phyloP scores from a whole-genome alignment of 2,797 vertebrate genomes.

The Cyprinodon diabolis region DNA sequence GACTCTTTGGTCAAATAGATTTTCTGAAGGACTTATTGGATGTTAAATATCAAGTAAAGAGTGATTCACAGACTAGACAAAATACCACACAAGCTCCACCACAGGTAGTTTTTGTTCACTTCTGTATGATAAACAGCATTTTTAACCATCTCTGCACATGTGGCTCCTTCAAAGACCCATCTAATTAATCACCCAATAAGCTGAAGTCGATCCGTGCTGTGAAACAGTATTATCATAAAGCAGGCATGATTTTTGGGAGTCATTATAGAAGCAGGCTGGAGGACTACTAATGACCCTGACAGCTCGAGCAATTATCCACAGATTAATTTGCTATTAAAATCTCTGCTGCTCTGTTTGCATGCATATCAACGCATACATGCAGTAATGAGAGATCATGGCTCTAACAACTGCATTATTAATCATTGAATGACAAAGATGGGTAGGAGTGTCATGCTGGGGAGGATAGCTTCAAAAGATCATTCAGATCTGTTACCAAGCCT shows the following conservation, averaged over 20 bases:
- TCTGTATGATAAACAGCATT: neutral
- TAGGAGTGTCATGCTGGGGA: conserved; percentile 27
- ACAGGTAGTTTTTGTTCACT: conserved; percentile 18
- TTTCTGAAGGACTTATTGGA: neutral
- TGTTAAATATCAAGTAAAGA: neutral
- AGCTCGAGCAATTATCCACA: conserved; percentile 57
- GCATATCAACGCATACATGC: conserved; percentile 41
- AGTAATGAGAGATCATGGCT: conserved; percentile 56
- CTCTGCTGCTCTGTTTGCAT: conserved; percentile 46
- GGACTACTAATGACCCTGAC: conserved; percentile 63
- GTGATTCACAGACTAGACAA: conserved; percentile 1
- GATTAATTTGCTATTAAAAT: conserved; percentile 62
- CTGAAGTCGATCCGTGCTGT: conserved; percentile 30
- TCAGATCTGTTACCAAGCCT: conserved; percentile 46
- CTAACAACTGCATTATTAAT: conserved; percentile 57
- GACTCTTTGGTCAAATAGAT: neutral
- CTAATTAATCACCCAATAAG: conserved; percentile 40
- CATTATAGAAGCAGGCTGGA: conserved; percentile 52
- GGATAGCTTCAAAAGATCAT: conserved; percentile 51
- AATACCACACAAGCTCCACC: conserved; percentile 2
- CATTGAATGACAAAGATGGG: conserved; percentile 45
- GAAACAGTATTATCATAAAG: conserved; percentile 42
- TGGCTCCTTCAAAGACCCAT: conserved; percentile 14
- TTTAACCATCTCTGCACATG: conserved; percentile 6
- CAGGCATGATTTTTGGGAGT: conserved; percentile 36